Evolutionary conservation across 1,140 invertebrate genomes (phyloP).

Genomic region (Drosophila auraria): DNA sequence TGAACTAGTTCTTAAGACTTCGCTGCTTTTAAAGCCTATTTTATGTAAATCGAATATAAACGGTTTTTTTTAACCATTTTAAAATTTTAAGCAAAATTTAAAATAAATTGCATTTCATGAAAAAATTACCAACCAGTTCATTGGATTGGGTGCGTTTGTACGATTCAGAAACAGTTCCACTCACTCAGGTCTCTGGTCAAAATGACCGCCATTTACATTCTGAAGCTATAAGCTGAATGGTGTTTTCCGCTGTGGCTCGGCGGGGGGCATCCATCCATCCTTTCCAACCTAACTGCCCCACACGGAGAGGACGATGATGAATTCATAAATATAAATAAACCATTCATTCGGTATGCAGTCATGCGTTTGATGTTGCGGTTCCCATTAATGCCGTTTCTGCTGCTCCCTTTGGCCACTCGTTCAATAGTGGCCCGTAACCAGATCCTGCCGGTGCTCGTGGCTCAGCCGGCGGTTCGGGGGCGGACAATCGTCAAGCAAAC

Average conservation of each 20-base stretch:
- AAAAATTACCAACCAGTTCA: constrained; percentile 5
- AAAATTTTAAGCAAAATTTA: too few species aligned
- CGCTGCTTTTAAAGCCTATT: not conserved
- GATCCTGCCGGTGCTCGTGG: not conserved
- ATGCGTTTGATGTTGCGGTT: constrained; percentile 58
- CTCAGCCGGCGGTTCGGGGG: not conserved
- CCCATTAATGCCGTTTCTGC: constrained; percentile 25
- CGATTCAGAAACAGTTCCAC: constrained; percentile 15
- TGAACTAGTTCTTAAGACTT: not conserved
- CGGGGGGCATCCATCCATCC: not conserved
- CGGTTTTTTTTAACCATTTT: not conserved
- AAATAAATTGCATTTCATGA: constrained; percentile 5
- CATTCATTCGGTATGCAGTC: constrained; percentile 70
- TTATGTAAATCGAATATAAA: not conserved
- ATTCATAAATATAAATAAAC: constrained; percentile 81
- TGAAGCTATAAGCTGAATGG: constrained; percentile 6
- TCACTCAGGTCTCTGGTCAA: constrained; percentile 13
- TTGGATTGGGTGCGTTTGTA: constrained; percentile 7
- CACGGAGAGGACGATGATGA: constrained; percentile 51
- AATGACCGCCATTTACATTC: constrained; percentile 18
- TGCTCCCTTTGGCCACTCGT: constrained; percentile 21
- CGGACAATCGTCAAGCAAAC: constrained; percentile 59
- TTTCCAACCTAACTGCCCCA: constrained; percentile 32
- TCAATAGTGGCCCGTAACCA: constrained; percentile 5
- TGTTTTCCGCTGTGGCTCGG: constrained; percentile 6